A percentile compares a stretch with the other conserved stretches of the same genome.
phyloP scores from a whole-genome alignment of 1,140 invertebrate species.

The Anoplolepis gracilipes region DNA sequence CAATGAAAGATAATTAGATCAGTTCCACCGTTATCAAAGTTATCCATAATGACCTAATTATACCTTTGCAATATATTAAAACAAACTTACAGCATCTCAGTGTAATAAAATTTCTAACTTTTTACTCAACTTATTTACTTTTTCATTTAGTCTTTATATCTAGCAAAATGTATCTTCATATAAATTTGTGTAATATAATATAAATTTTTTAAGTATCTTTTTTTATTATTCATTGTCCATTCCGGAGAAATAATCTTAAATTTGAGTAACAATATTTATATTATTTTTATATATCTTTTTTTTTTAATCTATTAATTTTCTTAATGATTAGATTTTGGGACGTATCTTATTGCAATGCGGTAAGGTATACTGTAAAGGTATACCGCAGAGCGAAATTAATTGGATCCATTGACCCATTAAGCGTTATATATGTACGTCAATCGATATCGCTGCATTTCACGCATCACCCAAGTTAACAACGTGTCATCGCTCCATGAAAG shows the following conservation, averaged over 20 bases:
- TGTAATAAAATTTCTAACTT: not conserved
- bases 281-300: not conserved
- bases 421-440: constrained; percentile 7
- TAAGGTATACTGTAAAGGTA: constrained; percentile 1
- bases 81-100: not conserved
- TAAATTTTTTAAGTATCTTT: not conserved
- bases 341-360: not conserved
- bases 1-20: constrained; percentile 43
- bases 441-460: constrained; percentile 26
- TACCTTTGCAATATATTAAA: not conserved
- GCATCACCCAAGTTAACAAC: constrained; percentile 4
- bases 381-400: not conserved
- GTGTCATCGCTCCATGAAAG: constrained; percentile 33
- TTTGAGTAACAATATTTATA: not conserved
- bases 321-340: not conserved
- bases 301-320: not conserved
- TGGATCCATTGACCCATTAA: constrained; percentile 43
- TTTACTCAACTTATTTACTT: not conserved
- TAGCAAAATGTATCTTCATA: not conserved
- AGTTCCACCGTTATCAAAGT: constrained; percentile 16
- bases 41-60: constrained; percentile 12
- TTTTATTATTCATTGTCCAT: not conserved
- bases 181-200: too few species aligned
- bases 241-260: not conserved
- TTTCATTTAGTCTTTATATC: too few species aligned